Evolutionary conservation across 2,888 invertebrate genomes (phyloP), one percentile per base, ranked within the genome.

Genomic region (Volucella zonaria): DNA sequence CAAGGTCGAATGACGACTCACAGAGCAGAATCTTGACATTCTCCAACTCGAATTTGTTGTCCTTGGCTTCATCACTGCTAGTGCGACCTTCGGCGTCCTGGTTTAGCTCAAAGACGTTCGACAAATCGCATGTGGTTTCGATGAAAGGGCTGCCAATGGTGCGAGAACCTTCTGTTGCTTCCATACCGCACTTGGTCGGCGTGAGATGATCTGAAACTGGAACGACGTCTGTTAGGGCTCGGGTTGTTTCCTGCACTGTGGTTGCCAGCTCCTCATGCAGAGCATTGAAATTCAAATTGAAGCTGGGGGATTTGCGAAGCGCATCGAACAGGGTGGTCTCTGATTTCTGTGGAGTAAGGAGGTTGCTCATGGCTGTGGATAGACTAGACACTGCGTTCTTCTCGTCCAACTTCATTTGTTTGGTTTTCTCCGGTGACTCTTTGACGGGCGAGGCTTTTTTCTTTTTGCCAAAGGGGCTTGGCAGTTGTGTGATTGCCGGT

Each of bases 311-410:
- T 87, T 91, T 92, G 8, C 91, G 88, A 12, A 92, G 52, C 0
- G 88, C 90, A 88, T 92, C 92, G 49, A 94, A 94, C 67, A 93
- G 93, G 71, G 93, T 93, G 14, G 89, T 88, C 8, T 78, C 73
- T 1, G 56, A 43, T 15, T 85, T 81, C 45, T 82, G 71, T 15
- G 80, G 74, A 3, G 76, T 67, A 10, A 80, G 49, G 18, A 82
- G 15, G 38, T 78, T 86, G 49, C 66, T 82, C 66, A 70, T 71
- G 1, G 85, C 77, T 1, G 77, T 23, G 2, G 80, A 75, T 1
- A 79, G 15, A 6, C 52, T 68, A 9, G 85, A 66, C 1, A 85
- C 59, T 11, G 67, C 49, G 9, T 47, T 56, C 51, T 86, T 88
- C 11, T 87, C 87, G 9, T 89, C 89, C 6, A 87, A 10, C 74